These are phyloP conservation scores for Cydia splendana DNA, from an alignment of 1,140 invertebrate species.

Conservation along the genomic window DNA sequence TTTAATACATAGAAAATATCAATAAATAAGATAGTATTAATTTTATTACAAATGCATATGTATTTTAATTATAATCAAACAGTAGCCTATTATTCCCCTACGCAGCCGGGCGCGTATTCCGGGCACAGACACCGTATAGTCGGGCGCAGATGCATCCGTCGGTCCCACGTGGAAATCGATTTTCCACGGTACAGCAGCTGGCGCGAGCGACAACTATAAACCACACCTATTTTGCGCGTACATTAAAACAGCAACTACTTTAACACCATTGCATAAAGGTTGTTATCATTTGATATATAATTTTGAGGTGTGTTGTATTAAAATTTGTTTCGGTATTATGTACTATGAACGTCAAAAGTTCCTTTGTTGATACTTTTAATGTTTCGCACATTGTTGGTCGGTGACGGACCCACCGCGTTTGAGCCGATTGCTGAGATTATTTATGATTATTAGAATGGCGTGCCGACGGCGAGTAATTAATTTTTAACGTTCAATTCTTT, in stretches of 20 bases:
- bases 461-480: constrained; percentile 73
- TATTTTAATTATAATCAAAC: neutral
- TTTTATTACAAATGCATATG: constrained; percentile 3
- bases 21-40: neutral
- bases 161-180: constrained; percentile 78
- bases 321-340: constrained; percentile 55
- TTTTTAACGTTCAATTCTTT: constrained; percentile 71
- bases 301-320: constrained; percentile 33
- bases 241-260: neutral
- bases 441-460: constrained; percentile 78
- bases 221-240: constrained; percentile 25
- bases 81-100: constrained; percentile 49
- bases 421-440: constrained; percentile 74
- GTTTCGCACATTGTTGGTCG: constrained; percentile 76
- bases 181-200: constrained; percentile 78
- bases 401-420: constrained; percentile 70
- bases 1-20: too few species aligned
- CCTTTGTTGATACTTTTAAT: constrained; percentile 80
- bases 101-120: constrained; percentile 55
- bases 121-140: constrained; percentile 61
- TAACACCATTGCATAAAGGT: neutral
- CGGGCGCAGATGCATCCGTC: constrained; percentile 74
- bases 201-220: constrained; percentile 67
- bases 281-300: neutral
- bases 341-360: constrained; percentile 78